Percentiles rank a stretch among this genome's conserved stretches.
These are phyloP conservation scores for Sarcophaga carnaria DNA, from an alignment of 2,888 invertebrate species.

Conservation along the genomic window DNA sequence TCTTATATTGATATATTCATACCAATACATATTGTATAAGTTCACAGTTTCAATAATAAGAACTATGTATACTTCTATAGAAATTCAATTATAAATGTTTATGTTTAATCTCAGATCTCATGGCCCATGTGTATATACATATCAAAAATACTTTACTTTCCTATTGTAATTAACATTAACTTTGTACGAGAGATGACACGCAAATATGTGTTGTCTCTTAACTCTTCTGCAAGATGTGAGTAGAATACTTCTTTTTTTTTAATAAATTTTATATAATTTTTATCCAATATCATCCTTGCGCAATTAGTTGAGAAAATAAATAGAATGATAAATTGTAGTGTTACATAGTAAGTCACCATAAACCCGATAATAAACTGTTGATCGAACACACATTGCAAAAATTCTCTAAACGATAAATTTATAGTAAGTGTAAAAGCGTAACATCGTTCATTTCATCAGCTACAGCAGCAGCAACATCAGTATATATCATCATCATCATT, in stretches of 20 bases:
- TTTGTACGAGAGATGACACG: no score
- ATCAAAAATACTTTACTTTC: no score
- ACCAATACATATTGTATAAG: no score
- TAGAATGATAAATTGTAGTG: not conserved
- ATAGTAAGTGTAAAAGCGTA: conserved; percentile 43
- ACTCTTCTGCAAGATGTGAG: no score
- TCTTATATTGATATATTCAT: no score
- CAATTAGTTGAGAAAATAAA: not conserved
- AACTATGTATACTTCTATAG: no score
- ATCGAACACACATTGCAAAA: not conserved
- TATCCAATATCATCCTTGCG: not conserved
- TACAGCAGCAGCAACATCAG: conserved; percentile 24
- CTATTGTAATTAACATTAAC: no score
- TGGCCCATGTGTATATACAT: not conserved
- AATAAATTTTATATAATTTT: not conserved
- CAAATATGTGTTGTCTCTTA: no score
- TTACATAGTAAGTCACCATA: not conserved
- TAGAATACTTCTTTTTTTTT: not conserved
- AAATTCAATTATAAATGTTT: no score
- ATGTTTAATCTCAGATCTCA: no score
- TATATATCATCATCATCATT: conserved; percentile 4
- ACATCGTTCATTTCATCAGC: conserved; percentile 63
- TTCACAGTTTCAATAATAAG: no score
- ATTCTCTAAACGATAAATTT: not conserved
- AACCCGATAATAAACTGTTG: not conserved